Base-by-base conservation (phyloP, 2,113 vertebrate species). In the Numida meleagris region DNA sequence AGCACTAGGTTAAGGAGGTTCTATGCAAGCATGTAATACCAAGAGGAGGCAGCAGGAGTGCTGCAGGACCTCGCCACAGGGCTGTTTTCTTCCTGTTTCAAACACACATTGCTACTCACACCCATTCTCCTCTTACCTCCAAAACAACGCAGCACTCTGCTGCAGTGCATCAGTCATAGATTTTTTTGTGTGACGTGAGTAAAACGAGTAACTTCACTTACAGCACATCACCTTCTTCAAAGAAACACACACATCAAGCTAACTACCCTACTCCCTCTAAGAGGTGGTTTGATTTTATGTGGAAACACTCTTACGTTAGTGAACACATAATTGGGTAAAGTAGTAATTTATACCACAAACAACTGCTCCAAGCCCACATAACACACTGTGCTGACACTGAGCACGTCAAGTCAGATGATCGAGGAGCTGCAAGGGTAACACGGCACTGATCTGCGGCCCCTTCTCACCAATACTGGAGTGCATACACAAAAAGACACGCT, bases 1-100 rank as follows among this genome's bases (percentile, higher is more conserved):
- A 59, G 45, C 36, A 34, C 0, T 9, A 0, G 27, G 34, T 55
- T 5, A 4, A n/a, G 17, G 33, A 4, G 11, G 38, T 14, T 25
- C 29, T 13, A 19, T 11, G 38, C 3, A 15, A 33, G 6, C 3
- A 0, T 1, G 0, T 6, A 4, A 0, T 0, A 53, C 40, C 31
- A 31, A 2, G 9, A 42, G 70, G 51, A 10, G 65, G 31, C 43
- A 67, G 43, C 14, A 17, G 43, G 21, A 21, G 65, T 11, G 10
- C 31, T 36, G n/a, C 10, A 34, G 8, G 7, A 36, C 45, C n/a
- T 70, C 27, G 12, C 11, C 21, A 8, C 42, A n/a, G 20, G 2
- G 18, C 4, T 45, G 21, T 7, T 16, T 43, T 33, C n/a, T 11
- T 29, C 36, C 34, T 29, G 16, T 27, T 20, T 38, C 68, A 71